Conservation (phyloP, 2,888 invertebrate genomes). For the Lutraria lutraria region DNA sequence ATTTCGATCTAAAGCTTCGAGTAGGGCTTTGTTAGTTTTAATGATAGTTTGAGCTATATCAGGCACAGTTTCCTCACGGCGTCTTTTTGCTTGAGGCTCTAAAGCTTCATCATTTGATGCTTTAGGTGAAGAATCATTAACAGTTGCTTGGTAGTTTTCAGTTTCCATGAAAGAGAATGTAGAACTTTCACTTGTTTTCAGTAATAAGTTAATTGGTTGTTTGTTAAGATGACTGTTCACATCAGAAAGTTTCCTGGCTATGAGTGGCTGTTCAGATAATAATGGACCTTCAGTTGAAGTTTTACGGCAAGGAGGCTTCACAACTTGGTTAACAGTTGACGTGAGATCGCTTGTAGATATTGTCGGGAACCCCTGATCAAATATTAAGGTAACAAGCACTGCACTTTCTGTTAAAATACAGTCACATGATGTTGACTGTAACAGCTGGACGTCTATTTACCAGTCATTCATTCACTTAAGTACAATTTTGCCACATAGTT, state of each 20-base stretch:
- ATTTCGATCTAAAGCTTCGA: constrained; percentile 1
- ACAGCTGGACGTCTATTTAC: background rate
- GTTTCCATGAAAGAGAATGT: background rate
- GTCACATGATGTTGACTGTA: background rate
- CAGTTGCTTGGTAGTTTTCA: background rate
- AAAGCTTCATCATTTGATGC: background rate
- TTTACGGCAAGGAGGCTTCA: background rate
- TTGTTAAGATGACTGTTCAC: background rate
- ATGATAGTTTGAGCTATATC: constrained; percentile 19
- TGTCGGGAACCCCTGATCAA: constrained; percentile 3
- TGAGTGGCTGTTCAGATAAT: background rate
- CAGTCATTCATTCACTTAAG: background rate
- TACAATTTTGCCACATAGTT: background rate
- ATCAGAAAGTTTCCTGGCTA: background rate
- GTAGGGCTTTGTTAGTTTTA: background rate
- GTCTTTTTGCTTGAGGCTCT: background rate
- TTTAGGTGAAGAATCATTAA: background rate
- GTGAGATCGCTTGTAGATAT: background rate
- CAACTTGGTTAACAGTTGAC: background rate
- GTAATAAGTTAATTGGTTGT: background rate
- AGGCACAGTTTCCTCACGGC: background rate
- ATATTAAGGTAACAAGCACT: constrained; percentile 22
- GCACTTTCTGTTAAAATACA: constrained; percentile 5
- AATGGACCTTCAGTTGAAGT: background rate
- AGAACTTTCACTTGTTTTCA: background rate